phyloP scores from a whole-genome alignment of 2,888 invertebrate genomes.

The Sialis lutaria region DNA sequence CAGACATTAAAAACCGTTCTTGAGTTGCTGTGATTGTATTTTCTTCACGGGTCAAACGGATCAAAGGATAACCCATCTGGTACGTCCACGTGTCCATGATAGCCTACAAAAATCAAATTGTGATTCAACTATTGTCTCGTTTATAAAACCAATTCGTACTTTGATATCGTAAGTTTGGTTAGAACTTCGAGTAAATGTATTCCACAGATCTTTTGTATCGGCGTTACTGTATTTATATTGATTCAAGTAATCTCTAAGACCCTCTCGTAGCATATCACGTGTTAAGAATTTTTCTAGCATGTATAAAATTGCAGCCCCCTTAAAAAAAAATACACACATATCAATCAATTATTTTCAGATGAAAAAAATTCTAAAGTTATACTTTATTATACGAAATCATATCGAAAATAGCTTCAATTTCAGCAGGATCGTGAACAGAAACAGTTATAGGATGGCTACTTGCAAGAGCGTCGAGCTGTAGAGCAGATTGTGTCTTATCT shows the following conservation, averaged over 20 bases:
- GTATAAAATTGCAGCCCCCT: slow-evolving; percentile 53
- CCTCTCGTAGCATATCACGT: slow-evolving; percentile 40
- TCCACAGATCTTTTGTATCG: slow-evolving; percentile 70
- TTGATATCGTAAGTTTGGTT: slow-evolving; percentile 43
- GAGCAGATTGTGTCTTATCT: slow-evolving; percentile 49
- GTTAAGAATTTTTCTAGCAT: slow-evolving; percentile 55
- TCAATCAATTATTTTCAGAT: background rate
- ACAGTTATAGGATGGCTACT: slow-evolving; percentile 56
- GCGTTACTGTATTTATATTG: slow-evolving; percentile 53
- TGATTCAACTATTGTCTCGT: background rate
- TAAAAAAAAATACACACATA: slow-evolving; percentile 10
- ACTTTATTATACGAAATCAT: slow-evolving; percentile 59
- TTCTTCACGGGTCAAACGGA: slow-evolving; percentile 43
- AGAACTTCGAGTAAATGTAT: slow-evolving; percentile 43
- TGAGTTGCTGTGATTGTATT: slow-evolving; percentile 46
- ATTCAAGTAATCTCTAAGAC: slow-evolving; percentile 48
- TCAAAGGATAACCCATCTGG: slow-evolving; percentile 67
- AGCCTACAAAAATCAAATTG: slow-evolving; percentile 21
- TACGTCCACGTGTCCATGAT: slow-evolving; percentile 71
- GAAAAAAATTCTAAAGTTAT: slow-evolving; percentile 7
- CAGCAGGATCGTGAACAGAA: slow-evolving; percentile 45
- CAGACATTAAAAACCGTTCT: slow-evolving; percentile 38
- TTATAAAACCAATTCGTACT: slow-evolving; percentile 20
- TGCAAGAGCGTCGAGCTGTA: slow-evolving; percentile 47
- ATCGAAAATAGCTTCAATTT: slow-evolving; percentile 58